These are phyloP conservation scores for Branchipolynoe longqiensis DNA, from an alignment of 2,888 invertebrate genomes.

Conservation along the genomic window DNA sequence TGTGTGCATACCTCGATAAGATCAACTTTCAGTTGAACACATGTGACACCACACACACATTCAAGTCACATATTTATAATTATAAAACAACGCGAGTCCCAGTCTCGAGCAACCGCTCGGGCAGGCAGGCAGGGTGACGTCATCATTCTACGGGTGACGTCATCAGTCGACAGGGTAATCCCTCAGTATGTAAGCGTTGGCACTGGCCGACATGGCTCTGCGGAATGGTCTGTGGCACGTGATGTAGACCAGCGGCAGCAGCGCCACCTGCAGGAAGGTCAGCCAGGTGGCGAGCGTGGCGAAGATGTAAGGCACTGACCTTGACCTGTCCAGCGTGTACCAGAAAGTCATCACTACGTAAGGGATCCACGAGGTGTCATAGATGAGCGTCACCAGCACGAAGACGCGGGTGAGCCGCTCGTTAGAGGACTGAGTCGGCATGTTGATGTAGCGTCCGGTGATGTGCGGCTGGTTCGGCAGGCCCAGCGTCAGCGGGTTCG, in stretches of 20 bases:
- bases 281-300: constrained; percentile 74
- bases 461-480: constrained; percentile 66
- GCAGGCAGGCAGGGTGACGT: too few relatives aligned
- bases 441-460: constrained; percentile 64
- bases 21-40: too few relatives aligned
- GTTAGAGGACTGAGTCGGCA: constrained; percentile 71
- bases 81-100: too few relatives aligned
- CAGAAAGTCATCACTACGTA: constrained; percentile 74
- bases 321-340: constrained; percentile 70
- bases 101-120: too few relatives aligned
- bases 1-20: too few relatives aligned
- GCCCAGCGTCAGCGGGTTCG: constrained; percentile 65
- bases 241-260: constrained; percentile 74
- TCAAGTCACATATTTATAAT: too few relatives aligned
- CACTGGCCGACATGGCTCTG: constrained; percentile 55
- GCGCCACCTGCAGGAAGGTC: constrained; percentile 74
- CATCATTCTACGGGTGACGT: too few relatives aligned
- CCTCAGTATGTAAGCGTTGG: constrained; percentile 56
- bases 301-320: constrained; percentile 66
- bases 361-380: constrained; percentile 73
- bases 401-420: constrained; percentile 76
- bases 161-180: constrained; percentile 58
- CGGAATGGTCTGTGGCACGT: constrained; percentile 62
- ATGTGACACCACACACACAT: too few relatives aligned
- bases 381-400: constrained; percentile 72